Evolutionary conservation across 2,888 invertebrate genomes (phyloP), one percentile per base, ranked within the genome.

Genomic region (Bellardia bayeri): DNA sequence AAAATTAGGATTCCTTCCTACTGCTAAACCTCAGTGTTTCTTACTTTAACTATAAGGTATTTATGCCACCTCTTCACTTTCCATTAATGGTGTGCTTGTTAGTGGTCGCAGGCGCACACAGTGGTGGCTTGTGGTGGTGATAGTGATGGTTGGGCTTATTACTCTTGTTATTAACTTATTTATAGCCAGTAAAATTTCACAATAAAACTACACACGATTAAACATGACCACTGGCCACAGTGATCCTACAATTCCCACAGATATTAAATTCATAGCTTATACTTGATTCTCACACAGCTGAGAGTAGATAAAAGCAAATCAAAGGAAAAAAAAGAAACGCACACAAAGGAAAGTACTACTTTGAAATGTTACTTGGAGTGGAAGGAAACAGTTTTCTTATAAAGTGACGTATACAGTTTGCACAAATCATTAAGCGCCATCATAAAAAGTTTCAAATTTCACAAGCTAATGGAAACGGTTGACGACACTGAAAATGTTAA

Each of bases 81-180:
- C 69, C 69, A 63, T 80, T 81, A 56, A 66, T 71, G 45, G 9
- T 49, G 58, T 58, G 7, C 33, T 71, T 42, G 54, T 33, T 14
- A 69, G 23, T 68, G 14, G 45, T 49, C 49, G 6, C 23, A n/a
- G 40, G 37, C 49, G 30, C 13, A 16, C 14, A n/a, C 30, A 40
- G 63, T 37, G 56, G n/a, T 82, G 66, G 82, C 83, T 87, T 90
- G 33, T 40, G 58, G 40, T 86, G 90, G 23, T 23, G 54, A 45
- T 40, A 37, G 64, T 58, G 61, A 82, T 84, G 87, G 82, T 78
- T 37, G 37, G 56, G 51, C 85, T 76, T 72, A 85, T 84, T 88
- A 87, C 76, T 89, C 92, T 91, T 91, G 90, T 92, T 92, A 92
- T 92, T 92, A 91, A 92, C 91, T 92, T 92, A 92, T 91, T 92